Percentiles rank a stretch among this genome's conserved stretches.
phyloP scores from a whole-genome alignment of 2,113 vertebrate species.

The Chinchilla lanigera region DNA sequence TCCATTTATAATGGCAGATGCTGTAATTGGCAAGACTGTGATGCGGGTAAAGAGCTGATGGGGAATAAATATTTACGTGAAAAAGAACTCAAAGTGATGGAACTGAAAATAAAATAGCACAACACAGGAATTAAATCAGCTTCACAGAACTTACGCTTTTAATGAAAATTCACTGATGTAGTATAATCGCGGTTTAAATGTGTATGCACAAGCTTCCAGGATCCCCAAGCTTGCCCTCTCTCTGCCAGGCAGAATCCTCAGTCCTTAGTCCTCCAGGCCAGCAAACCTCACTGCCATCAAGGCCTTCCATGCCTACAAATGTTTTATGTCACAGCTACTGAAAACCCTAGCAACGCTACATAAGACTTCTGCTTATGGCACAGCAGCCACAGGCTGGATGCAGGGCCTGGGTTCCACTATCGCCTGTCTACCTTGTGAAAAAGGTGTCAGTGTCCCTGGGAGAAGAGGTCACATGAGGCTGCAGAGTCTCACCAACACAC shows the following conservation, averaged over 20 bases:
- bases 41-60: not conserved
- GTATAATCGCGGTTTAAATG: not conserved
- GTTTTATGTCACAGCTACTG: not conserved
- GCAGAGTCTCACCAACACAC: not conserved
- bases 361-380: not conserved
- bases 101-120: not conserved
- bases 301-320: not conserved
- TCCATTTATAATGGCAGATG: conserved; percentile 38
- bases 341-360: not conserved
- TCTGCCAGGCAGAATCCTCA: not conserved
- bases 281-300: not conserved
- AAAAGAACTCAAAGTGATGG: conserved; percentile 6
- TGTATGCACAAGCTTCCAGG: not conserved
- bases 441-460: not conserved
- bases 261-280: not conserved
- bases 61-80: conserved; percentile 48
- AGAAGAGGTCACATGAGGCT: not conserved
- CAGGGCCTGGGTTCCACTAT: not conserved
- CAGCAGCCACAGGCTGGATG: not conserved
- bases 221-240: not conserved
- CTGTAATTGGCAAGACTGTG: not conserved
- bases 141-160: not conserved
- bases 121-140: not conserved
- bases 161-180: not conserved
- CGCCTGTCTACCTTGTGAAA: fast-evolving